Conservation (phyloP, 2,888 invertebrate genomes). For the Andrena dorsata region DNA sequence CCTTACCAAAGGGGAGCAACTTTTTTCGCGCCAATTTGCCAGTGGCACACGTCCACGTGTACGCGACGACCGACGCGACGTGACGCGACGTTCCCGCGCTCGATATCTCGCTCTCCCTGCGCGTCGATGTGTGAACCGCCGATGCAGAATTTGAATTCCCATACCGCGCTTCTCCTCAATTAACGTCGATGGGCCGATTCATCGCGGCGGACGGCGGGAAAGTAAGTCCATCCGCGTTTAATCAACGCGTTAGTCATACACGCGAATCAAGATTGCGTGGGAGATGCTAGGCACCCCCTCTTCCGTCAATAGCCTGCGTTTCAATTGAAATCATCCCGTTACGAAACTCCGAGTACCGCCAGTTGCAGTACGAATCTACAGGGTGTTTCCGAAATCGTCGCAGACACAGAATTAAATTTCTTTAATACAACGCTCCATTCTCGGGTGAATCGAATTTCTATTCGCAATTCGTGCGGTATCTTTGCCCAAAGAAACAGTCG, state of each 20-base stretch:
- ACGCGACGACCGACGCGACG: constrained; percentile 1
- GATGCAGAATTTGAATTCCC: background rate
- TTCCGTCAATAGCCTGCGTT: background rate
- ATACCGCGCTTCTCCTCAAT: background rate
- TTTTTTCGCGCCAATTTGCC: constrained; percentile 58
- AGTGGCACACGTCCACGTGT: constrained; percentile 44
- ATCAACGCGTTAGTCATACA: background rate
- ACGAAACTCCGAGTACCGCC: background rate
- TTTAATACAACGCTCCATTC: too few species aligned
- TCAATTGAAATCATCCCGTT: background rate
- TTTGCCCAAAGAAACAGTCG: too few species aligned
- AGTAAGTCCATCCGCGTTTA: background rate
- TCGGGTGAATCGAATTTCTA: too few species aligned
- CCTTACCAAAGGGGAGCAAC: background rate
- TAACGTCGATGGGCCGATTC: background rate
- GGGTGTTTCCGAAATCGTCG: too few species aligned
- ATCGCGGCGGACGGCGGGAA: background rate
- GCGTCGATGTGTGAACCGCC: background rate
- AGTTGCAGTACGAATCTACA: too few species aligned
- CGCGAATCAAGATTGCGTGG: background rate
- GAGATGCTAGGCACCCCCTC: background rate
- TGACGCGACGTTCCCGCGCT: constrained; percentile 19
- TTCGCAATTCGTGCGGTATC: too few species aligned
- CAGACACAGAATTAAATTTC: too few species aligned
- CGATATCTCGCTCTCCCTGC: background rate